phyloP scores from a whole-genome alignment of 2,113 vertebrate species.

The Chrysochloris asiatica region DNA sequence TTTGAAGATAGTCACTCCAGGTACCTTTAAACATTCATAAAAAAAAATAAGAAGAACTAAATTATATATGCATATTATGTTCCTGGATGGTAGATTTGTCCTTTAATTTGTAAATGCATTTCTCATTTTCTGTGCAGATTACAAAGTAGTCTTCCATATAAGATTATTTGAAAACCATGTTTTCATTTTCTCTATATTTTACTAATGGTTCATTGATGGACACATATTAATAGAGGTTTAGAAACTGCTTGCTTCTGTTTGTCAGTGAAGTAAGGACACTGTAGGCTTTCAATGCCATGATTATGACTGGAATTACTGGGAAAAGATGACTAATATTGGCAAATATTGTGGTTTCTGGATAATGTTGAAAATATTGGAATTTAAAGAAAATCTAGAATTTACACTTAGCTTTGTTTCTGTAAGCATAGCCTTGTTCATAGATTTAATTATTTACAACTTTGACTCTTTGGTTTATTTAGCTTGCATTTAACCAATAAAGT shows the following conservation, averaged over 20 bases:
- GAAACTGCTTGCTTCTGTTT: not conserved
- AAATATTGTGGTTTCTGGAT: not conserved
- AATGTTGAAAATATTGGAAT: slow-evolving; percentile 2
- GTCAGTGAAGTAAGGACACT: not conserved
- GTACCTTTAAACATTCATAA: not conserved
- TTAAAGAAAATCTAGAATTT: slow-evolving; percentile 24
- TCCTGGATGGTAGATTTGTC: slow-evolving; percentile 31
- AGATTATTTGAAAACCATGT: not conserved
- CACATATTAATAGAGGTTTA: not conserved
- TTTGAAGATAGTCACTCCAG: not conserved
- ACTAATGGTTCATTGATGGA: not conserved
- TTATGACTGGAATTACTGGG: not conserved
- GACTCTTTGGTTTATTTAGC: slow-evolving; percentile 10
- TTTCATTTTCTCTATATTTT: not conserved
- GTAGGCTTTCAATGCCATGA: not conserved
- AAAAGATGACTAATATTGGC: not conserved
- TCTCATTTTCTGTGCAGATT: slow-evolving; percentile 42
- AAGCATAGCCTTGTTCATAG: not conserved
- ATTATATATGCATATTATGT: not conserved
- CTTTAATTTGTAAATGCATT: slow-evolving; percentile 51
- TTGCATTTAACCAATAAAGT: not conserved
- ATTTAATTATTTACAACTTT: slow-evolving; percentile 28
- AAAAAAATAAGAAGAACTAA: not conserved
- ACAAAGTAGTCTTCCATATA: not conserved
- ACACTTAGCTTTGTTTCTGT: not conserved